Evolutionary conservation across 1,140 invertebrate genomes (phyloP).

Genomic region (Andrena cerasifolii): DNA sequence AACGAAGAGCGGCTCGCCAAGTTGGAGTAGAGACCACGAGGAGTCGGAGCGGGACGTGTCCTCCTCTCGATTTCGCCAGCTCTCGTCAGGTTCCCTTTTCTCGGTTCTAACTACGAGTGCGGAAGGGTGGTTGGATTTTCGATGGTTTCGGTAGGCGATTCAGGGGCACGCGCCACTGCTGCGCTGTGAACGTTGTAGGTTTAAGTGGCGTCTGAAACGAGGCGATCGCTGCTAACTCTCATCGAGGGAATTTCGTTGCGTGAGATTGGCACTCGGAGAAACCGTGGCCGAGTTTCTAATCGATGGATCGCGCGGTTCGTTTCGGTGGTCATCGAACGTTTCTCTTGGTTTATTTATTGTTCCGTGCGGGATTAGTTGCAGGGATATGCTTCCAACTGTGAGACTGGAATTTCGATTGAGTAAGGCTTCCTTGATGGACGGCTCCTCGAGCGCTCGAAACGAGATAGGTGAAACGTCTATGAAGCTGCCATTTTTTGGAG

Average conservation of each 20-base stretch:
- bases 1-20: slow-evolving; percentile 8
- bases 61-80: not conserved
- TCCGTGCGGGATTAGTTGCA: not conserved
- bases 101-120: too few species aligned
- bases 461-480: too few species aligned
- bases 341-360: not conserved
- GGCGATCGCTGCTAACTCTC: not conserved
- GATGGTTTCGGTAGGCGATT: not conserved
- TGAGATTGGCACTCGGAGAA: not conserved
- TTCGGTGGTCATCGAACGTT: not conserved
- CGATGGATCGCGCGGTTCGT: not conserved
- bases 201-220: slow-evolving; percentile 27
- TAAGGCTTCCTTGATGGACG: too few species aligned
- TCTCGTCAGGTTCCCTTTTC: too few species aligned
- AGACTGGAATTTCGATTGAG: too few species aligned
- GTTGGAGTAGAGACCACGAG: not conserved
- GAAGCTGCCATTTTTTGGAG: too few species aligned
- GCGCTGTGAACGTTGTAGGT: slow-evolving; percentile 34
- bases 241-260: not conserved
- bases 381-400: too few species aligned
- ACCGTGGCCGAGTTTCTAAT: too few species aligned
- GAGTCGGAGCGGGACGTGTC: not conserved
- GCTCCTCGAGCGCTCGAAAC: too few species aligned
- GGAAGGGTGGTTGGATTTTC: not conserved
- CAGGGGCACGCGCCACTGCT: slow-evolving; percentile 3